Percentiles rank a stretch among this genome's conserved stretches.
phyloP scores from a whole-genome alignment of 1,140 invertebrate species.

The Tetragnatha versicolor region DNA sequence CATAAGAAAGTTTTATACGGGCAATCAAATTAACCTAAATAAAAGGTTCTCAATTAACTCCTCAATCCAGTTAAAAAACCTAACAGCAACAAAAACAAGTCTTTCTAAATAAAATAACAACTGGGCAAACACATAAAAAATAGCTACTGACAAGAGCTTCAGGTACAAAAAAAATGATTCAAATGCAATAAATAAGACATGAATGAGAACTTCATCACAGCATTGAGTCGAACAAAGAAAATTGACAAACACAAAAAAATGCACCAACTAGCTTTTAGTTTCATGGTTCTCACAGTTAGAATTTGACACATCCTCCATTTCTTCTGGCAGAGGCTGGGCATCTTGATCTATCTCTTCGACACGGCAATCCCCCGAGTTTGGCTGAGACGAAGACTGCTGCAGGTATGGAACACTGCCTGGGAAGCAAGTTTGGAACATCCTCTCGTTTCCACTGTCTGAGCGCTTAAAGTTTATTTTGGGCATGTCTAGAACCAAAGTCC shows the following conservation, averaged over 20 bases:
- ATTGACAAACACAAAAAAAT: slow-evolving; percentile 17
- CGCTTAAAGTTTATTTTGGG: slow-evolving; percentile 53
- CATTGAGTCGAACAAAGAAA: slow-evolving; percentile 3
- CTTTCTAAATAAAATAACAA: too few relatives aligned
- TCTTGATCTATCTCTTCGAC: slow-evolving; percentile 50
- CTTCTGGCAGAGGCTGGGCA: not conserved
- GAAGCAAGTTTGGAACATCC: slow-evolving; percentile 40
- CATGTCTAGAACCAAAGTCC: slow-evolving; percentile 39
- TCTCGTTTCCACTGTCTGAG: slow-evolving; percentile 7
- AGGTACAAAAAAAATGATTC: not conserved
- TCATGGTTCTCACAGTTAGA: slow-evolving; percentile 3
- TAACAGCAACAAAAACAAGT: too few relatives aligned
- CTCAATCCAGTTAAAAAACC: too few relatives aligned
- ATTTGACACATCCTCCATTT: slow-evolving; percentile 4
- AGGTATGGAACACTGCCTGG: slow-evolving; percentile 31
- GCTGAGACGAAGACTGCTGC: slow-evolving; percentile 2
- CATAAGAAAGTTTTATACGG: too few relatives aligned
- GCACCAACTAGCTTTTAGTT: slow-evolving; percentile 17
- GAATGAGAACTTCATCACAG: slow-evolving; percentile 8
- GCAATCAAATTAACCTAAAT: too few relatives aligned
- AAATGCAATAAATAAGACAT: not conserved
- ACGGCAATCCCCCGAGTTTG: slow-evolving; percentile 10
- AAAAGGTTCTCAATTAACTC: too few relatives aligned
- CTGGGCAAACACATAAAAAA: too few relatives aligned
- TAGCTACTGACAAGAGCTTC: not conserved